These are phyloP conservation scores for Nomada ferruginata DNA, from an alignment of 2,888 invertebrate genomes.

Conservation along the genomic window DNA sequence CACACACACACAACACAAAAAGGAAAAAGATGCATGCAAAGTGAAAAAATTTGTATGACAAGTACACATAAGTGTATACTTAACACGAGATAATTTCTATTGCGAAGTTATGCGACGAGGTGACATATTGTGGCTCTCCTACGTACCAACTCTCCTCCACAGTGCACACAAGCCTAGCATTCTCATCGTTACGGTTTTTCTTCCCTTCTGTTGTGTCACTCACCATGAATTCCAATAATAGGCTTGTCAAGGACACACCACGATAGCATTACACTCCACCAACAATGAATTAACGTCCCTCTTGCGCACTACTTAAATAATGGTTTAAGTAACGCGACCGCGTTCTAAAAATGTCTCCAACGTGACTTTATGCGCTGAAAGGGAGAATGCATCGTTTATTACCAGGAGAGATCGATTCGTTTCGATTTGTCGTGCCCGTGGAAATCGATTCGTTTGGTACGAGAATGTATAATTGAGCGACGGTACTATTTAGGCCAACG, in stretches of 20 bases:
- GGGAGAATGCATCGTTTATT: not conserved
- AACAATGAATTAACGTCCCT: conserved; percentile 40
- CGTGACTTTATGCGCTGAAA: not conserved
- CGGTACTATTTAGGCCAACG: too few relatives aligned
- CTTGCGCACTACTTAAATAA: conserved; percentile 37
- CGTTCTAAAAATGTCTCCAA: conserved; percentile 1
- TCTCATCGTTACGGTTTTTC: conserved; percentile 54
- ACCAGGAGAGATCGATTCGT: conserved; percentile 1
- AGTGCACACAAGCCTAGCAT: conserved; percentile 26
- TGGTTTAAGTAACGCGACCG: conserved; percentile 14
- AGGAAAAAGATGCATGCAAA: not conserved
- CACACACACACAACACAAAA: not conserved
- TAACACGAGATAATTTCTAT: conserved; percentile 35
- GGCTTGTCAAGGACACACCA: conserved; percentile 62
- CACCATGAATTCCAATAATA: conserved; percentile 64
- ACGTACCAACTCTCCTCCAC: conserved; percentile 30
- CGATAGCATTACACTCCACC: conserved; percentile 45
- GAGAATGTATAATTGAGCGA: too few relatives aligned
- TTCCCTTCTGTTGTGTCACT: conserved; percentile 55
- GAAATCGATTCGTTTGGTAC: not conserved
- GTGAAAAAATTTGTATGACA: not conserved
- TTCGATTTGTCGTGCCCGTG: not conserved
- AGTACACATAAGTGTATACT: not conserved
- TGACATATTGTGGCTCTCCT: conserved; percentile 34
- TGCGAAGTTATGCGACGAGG: conserved; percentile 43